Base-by-base conservation (phyloP, 2,113 vertebrate genomes). In the Hemiscyllium ocellatum region DNA sequence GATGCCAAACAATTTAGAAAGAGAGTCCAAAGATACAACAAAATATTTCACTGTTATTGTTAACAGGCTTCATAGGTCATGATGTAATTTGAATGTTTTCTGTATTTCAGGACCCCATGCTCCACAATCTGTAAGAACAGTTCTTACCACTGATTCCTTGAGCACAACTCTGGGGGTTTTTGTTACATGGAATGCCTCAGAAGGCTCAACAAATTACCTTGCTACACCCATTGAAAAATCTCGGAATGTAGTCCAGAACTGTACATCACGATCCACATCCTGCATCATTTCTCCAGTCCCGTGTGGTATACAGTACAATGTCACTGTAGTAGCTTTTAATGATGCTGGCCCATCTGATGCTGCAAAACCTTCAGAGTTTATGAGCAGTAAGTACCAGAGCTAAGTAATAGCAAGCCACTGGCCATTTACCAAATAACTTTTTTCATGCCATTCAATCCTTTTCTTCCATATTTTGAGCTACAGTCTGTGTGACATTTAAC, bases 321-420 rank as follows among this genome's bases (percentile, higher is more conserved):
- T 99, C 90, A 96, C 96, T 1, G 98, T 99, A 69, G 96, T 95
- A 17, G 99, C 99, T 15, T 95, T 96, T 33, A 99, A 99, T 22
- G 96, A 97, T 0, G 99, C 98, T 2, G 99, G 99, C 56, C 96
- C 97, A 93, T 99, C 98, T 96, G 94, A 52, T 26, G 98, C 98
- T 5, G 97, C 98, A 1, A 80, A 97, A 0, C 96, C 98, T 17
- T 96, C 96, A 72, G 96, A 96, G 87, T 97, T 98, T 95, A 97
- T 97, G 65, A 99, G 98, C 20, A 97, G 99, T 99, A 98, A 0
- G 97, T 96, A 65, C 17, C n/a, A 47, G 61, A 47, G 37, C 52
- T 17, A 19, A 90, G 47, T 72, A 72, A 50, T 72, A 94, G 29
- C 52, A 12, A 19, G 66, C 66, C 15, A 50, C 24, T 29, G 61